Conservation (phyloP, 2,888 invertebrate genomes). For the Thumatha senex region DNA sequence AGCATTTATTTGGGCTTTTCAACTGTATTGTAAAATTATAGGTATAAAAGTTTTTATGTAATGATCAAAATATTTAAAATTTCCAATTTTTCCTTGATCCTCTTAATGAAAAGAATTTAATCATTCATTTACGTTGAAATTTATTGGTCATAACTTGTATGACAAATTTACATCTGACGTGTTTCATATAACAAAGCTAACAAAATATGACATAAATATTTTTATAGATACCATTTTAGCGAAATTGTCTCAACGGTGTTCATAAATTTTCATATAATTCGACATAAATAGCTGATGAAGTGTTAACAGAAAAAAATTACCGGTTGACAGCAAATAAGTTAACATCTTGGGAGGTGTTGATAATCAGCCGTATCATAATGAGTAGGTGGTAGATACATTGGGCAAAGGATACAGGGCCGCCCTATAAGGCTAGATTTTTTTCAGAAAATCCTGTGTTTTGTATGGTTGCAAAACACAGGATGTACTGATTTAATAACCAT, state of each 20-base stretch:
- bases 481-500: too few species aligned
- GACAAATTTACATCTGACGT: conserved; percentile 11
- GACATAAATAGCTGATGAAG: conserved; percentile 8
- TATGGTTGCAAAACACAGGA: too few species aligned
- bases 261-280: conserved; percentile 7
- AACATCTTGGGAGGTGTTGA: background rate
- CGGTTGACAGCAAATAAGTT: background rate
- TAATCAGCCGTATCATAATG: too few species aligned
- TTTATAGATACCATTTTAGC: conserved; percentile 15
- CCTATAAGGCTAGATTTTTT: too few species aligned
- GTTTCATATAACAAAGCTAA: conserved; percentile 7
- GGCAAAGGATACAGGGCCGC: too few species aligned
- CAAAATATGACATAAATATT: conserved; percentile 13
- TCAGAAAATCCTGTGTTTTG: too few species aligned
- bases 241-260: conserved; percentile 2
- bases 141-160: conserved; percentile 26
- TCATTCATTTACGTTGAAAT: conserved; percentile 16
- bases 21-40: conserved; percentile 23
- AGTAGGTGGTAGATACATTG: too few species aligned
- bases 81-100: conserved; percentile 1
- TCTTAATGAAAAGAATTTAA: conserved; percentile 13
- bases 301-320: background rate
- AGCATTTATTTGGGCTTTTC: conserved; percentile 5
- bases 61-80: conserved; percentile 5
- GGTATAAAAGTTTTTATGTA: conserved; percentile 10